Evolutionary conservation across 2,113 vertebrate genomes (phyloP).

Genomic region (Dicentrarchus labrax): DNA sequence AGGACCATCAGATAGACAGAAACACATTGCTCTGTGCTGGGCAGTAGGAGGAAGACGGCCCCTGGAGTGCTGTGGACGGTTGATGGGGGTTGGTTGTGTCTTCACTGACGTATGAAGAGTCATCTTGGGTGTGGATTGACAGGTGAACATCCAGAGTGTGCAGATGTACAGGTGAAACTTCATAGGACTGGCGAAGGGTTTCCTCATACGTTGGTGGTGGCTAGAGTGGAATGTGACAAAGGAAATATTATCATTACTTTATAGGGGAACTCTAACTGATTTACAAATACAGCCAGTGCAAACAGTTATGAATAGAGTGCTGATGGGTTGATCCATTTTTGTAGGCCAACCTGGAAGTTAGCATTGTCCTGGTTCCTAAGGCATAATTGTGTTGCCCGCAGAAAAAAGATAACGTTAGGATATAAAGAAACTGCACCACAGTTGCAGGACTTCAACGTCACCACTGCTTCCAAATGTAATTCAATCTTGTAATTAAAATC

Average conservation of each 20-base stretch:
- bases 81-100: constrained; percentile 10
- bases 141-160: constrained; percentile 35
- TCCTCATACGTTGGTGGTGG: constrained; percentile 84
- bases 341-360: too few relatives aligned
- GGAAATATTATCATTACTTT: background rate
- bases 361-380: too few relatives aligned
- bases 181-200: constrained; percentile 69
- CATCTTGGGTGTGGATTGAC: background rate
- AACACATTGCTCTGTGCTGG: background rate
- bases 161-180: constrained; percentile 36
- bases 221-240: constrained; percentile 47
- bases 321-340: too few relatives aligned
- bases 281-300: background rate
- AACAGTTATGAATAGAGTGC: background rate
- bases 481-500: too few relatives aligned
- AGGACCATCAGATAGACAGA: background rate
- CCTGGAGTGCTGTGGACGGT: constrained; percentile 31
- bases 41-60: background rate
- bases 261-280: too few relatives aligned
- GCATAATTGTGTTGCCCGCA: too few relatives aligned
- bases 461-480: too few relatives aligned
- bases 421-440: too few relatives aligned
- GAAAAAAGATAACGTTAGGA: too few relatives aligned
- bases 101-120: constrained; percentile 44
- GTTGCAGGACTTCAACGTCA: too few relatives aligned